Base-by-base conservation (phyloP, 2,113 vertebrate species). In the Brachyistius frenatus region DNA sequence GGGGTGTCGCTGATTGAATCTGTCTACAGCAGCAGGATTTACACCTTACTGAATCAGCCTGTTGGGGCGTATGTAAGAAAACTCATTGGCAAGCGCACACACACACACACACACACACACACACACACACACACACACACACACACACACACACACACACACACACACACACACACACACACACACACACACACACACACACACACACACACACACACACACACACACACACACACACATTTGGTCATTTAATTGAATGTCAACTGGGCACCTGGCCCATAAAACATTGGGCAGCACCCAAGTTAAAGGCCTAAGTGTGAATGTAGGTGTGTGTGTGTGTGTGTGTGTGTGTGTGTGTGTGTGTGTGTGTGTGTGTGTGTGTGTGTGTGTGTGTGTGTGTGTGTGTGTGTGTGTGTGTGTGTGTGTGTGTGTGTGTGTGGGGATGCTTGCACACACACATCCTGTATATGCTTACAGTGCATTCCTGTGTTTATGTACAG, bases 1-100 rank as follows among this genome's bases (percentile, higher is more conserved):
- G 86, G 82, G 80, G 76, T 84, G 89, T 57, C 86, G 84, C 86
- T 93, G 94, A 94, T 94, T 94, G 91, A 93, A 93, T 94, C 93
- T 93, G 93, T 93, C 89, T 80, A 80, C 77, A 83, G 83, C 68
- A 79, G 84, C 64, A 73, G 80, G 89, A 95, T 95, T 94, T 95
- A 95, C 92, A 80, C 74, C 78, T 76, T 90, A 88, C 84, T 85
- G 83, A 90, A 91, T 91, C 92, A 90, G 88, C 66, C 85, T 90
- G 90, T 73, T 79, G 49, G 68, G 30, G 58, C 9, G 11, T 5
- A 47, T 54, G 35, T 62, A 61, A 69, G 66, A 81, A 84, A 71
- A 85, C 85, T 66, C 85, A 81, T 30, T 54, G 16, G 16, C 37
- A 41, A 69, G 73, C 78, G 64, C 15, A 49, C 57, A 52, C 4